Evolutionary conservation across 2,113 vertebrate genomes (phyloP), one percentile per base, ranked within the genome.

Genomic region (Centropus unirufus): DNA sequence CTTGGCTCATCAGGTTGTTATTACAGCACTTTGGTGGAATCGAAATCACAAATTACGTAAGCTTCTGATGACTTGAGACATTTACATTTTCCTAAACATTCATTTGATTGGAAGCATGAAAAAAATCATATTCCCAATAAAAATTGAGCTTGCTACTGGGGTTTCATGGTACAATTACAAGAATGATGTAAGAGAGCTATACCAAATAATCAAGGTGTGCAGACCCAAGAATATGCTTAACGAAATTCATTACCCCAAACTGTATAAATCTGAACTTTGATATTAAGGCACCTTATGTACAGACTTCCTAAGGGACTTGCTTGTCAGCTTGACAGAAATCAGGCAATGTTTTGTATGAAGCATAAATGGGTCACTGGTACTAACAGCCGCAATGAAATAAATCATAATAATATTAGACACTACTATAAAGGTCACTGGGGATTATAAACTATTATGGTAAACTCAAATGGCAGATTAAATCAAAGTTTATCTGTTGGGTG

Each of bases 61-160:
- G 39, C 8, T 93, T 88, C 51, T 36, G 21, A 34, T 58, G 24
- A 88, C 34, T 78, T 17, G 3, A 90, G 42, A 26, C 72, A 67
- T 76, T 62, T 82, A 73, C 30, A 72, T 86, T 68, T 61, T 96
- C 66, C 64, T 97, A 76, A 95, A 77, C 8, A 40, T 73, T 70
- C 22, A 58, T 91, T 90, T 83, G 18, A 67, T 52, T 85, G 51
- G 39, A 26, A 93, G 73, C n/a, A 73, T 24, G 39, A 20, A 96
- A 96, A 96, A 96, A 89, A 67, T 54, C 92, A 97, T 24, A 63
- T 86, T 81, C 19, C 83, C 54, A 91, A 69, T 95, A 94, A 95
- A 88, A 94, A 74, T 27, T 78, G 74, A 36, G 22, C 76, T 90
- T 91, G 27, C 54, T 90, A 83, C 27, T 89, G 29, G 18, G 76